Percentiles rank a stretch among this genome's conserved stretches.
Evolutionary conservation across 2,797 vertebrate species (phyloP).

Genomic region (Myotis pilosus): DNA sequence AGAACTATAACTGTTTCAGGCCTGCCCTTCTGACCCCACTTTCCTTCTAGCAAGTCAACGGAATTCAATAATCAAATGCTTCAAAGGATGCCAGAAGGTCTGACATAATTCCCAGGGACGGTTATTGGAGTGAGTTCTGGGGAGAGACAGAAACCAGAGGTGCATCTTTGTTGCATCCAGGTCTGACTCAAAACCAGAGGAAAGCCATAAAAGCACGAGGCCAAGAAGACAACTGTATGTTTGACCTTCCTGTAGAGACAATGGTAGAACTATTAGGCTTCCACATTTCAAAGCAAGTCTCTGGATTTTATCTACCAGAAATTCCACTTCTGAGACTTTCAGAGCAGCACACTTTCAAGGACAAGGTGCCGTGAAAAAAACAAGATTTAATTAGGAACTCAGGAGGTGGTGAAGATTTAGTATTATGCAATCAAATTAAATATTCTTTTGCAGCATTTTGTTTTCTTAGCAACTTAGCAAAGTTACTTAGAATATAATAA

Average conservation of each 20-base stretch:
- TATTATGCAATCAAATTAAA: constrained; percentile 76
- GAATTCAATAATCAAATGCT: constrained; percentile 44
- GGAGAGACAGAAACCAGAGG: neutral
- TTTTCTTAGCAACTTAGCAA: constrained; percentile 71
- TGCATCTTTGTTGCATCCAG: neutral
- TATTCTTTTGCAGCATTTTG: constrained; percentile 69
- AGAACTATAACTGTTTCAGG: neutral
- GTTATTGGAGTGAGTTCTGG: neutral
- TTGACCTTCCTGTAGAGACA: neutral
- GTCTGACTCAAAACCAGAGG: constrained; percentile 17
- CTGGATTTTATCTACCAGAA: constrained; percentile 38
- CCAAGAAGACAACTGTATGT: constrained; percentile 19
- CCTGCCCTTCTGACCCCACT: neutral
- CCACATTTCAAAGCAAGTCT: constrained; percentile 35
- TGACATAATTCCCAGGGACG: neutral
- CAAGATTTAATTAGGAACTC: constrained; percentile 75
- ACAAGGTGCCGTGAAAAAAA: constrained; percentile 27
- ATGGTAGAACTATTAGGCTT: neutral
- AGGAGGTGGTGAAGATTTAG: constrained; percentile 77
- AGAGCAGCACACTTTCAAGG: constrained; percentile 51
- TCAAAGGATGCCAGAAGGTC: neutral
- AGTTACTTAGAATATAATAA: constrained; percentile 68
- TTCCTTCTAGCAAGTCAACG: constrained; percentile 34
- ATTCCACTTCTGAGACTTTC: constrained; percentile 41
- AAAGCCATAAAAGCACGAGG: constrained; percentile 6